Evolutionary conservation across 1,140 invertebrate genomes (phyloP), one percentile per base, ranked within the genome.

Genomic region (Cherax quadricarinatus): DNA sequence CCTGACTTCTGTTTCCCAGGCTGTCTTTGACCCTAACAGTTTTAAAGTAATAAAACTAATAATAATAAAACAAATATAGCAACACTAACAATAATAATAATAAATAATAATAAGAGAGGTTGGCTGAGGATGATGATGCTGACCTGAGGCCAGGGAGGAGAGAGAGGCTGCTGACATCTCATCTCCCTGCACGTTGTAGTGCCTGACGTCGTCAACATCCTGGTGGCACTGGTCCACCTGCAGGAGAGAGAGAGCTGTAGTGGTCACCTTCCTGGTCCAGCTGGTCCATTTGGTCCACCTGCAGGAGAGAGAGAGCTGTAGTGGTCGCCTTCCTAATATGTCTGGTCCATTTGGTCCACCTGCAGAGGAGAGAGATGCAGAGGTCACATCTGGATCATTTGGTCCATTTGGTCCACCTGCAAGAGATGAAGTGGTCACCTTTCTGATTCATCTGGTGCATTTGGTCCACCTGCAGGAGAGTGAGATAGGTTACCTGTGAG

Each of bases 131-230:
- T 1, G 7, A 3, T 16, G 48, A 41, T 24, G 18, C 88, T 91
- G 21, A 91, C 89, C 89, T 5, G 89, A 91, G 82, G 89, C 89
- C 70, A 91, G 83, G 21, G 89, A 91, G 24, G 89, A 91, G 73
- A 91, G 89, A 16, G 89, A 91, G 16, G 89, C 89, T 5, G 89
- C 89, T 3, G 89, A 91, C 83, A 91, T 91, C 66, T 91, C 89
- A 51, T 91, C 89, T 14, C 89, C 89, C 57, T 85, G 83, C 5
- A 48, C 24, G 41, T 86, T 79, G 73, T 91, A 91, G 89, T 91
- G 83, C 10, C 89, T 70, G 18, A 91, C 89, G 49, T 91, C 89
- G 60, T 91, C 89, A 21, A 91, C 89, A 60, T 91, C 89, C 60
- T 91, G 89, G 70, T 91, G 82, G 16, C 85, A 49, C 70, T 91